Evolutionary conservation across 2,888 invertebrate genomes (phyloP).

Genomic region (Lycophotia porphyrea): DNA sequence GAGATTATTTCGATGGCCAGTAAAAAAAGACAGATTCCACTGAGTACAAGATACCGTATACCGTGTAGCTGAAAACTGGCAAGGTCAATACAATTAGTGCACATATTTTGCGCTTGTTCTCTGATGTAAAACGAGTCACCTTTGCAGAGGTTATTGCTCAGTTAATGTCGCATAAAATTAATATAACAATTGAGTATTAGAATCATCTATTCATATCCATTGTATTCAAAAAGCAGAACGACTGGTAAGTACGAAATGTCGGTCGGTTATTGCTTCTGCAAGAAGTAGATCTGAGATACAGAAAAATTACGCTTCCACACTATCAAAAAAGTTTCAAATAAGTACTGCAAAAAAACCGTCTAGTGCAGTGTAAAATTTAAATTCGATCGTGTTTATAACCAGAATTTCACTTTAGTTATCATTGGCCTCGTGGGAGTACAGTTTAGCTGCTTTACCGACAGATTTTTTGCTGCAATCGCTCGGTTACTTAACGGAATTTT

Average conservation of each 20-base stretch:
- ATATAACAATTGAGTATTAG: slow-evolving; percentile 61
- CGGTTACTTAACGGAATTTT: slow-evolving; percentile 80
- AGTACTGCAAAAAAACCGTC: slow-evolving; percentile 6
- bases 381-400: slow-evolving; percentile 31
- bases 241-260: slow-evolving; percentile 24
- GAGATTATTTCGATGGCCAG: slow-evolving; percentile 19
- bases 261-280: slow-evolving; percentile 33
- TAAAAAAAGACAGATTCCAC: slow-evolving; percentile 26
- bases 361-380: slow-evolving; percentile 33
- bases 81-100: slow-evolving; percentile 80
- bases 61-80: slow-evolving; percentile 63
- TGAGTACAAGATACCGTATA: slow-evolving; percentile 29
- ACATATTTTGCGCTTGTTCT: slow-evolving; percentile 61
- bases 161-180: slow-evolving; percentile 67
- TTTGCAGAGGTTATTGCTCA: slow-evolving; percentile 67
- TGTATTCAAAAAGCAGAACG: slow-evolving; percentile 60
- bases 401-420: slow-evolving; percentile 58
- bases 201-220: slow-evolving; percentile 61
- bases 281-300: slow-evolving; percentile 15
- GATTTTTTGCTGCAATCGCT: slow-evolving; percentile 62
- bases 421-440: slow-evolving; percentile 48
- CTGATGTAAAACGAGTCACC: slow-evolving; percentile 66
- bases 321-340: background rate
- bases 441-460: slow-evolving; percentile 66
- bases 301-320: background rate